These are phyloP conservation scores for Phymanthus crucifer DNA, from an alignment of 92 coral and sea anemone species.

Conservation along the genomic window DNA sequence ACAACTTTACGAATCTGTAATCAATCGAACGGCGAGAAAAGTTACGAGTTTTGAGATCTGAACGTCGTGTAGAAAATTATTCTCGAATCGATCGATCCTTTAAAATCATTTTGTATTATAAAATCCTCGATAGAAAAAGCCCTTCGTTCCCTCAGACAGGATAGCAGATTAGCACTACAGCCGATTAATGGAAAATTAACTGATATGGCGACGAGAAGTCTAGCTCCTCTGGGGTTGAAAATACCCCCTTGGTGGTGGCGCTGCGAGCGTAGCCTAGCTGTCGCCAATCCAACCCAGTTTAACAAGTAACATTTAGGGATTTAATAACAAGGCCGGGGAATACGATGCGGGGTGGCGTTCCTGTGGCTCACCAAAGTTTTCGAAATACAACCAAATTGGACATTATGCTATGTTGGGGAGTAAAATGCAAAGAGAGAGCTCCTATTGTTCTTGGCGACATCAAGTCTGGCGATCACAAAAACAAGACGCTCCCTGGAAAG, in stretches of 20 bases:
- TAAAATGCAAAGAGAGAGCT: conserved; percentile 60
- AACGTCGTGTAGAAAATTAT: neutral
- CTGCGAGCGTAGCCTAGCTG: conserved; percentile 3
- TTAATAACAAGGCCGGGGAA: conserved; percentile 15
- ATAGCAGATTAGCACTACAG: conserved; percentile 21
- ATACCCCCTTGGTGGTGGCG: conserved; percentile 24
- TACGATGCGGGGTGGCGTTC: conserved; percentile 62
- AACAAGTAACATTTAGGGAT: conserved; percentile 5
- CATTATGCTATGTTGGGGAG: conserved; percentile 79
- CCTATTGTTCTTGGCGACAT: conserved; percentile 87
- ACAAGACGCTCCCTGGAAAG: conserved; percentile 71
- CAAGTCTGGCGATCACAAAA: conserved; percentile 87
- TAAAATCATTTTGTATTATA: neutral
- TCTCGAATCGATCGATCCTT: too few species aligned
- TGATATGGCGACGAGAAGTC: conserved; percentile 33
- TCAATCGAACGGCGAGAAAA: neutral
- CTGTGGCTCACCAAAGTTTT: conserved; percentile 57
- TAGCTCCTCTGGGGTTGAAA: conserved; percentile 12
- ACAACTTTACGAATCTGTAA: neutral
- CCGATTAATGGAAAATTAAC: conserved; percentile 19
- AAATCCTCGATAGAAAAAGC: neutral
- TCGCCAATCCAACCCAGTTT: conserved; percentile 9
- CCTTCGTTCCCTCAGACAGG: neutral
- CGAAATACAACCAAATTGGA: conserved; percentile 75
- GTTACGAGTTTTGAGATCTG: neutral